Evolutionary conservation across 2,888 invertebrate genomes (phyloP), one percentile per base, ranked within the genome.

Genomic region (Therioaphis trifolii): DNA sequence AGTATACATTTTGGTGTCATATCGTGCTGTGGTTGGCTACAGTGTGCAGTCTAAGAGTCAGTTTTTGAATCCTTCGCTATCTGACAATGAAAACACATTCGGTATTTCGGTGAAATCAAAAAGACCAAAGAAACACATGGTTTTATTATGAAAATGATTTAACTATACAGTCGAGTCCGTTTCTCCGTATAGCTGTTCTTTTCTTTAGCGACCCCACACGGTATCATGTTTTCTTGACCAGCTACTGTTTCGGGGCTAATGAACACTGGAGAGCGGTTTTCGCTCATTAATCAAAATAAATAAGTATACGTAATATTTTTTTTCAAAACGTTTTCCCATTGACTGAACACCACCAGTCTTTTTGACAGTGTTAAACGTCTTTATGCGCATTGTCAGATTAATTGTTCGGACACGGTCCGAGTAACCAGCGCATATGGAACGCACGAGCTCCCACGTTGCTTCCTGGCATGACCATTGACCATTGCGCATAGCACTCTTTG

Each of bases 201-300:
- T 71, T 71, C 71, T 69, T 71, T 24, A 29, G 63, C 72, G 82
- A 82, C 82, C 82, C 82, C 82, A 82, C 82, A 29, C 72, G 74
- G 63, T 82, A 82, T 63, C 74, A 40, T 82, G 74, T 82, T 82
- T 74, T 82, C 82, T 74, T 35, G 74, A 46, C 52, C 80, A 63
- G 82, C 82, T 82, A 82, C 82, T 82, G 82, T 82, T 82, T 82
- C 63, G 82, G 35, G 21, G 24, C 82, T 82, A 82, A 82, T 82
- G 82, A 82, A 82, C 82, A 63, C 18, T 49, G 35, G 61, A 82
- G 82, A 82, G 63, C 74, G 14, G 82, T 82, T 82, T 82, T 82
- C 74, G 71, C 74, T 82, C 82, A 74, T 82, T 82, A 82, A 82
- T 82, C 82, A 82, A 82, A 82, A 82, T 82, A 82, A 82, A 82